Evolutionary conservation across 2,888 invertebrate species (phyloP).

Genomic region (Stenurella melanura): DNA sequence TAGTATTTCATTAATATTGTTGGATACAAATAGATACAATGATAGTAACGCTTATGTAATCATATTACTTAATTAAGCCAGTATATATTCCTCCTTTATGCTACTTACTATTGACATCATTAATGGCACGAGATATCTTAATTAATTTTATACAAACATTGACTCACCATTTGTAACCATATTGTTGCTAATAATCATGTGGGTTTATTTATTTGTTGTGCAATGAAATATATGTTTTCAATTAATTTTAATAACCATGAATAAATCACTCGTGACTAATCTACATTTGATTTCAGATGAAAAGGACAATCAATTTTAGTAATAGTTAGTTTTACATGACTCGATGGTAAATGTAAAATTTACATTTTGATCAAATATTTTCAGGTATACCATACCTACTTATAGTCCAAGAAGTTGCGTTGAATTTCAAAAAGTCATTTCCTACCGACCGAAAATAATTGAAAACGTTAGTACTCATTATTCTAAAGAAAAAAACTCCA

Average conservation of each 20-base stretch:
- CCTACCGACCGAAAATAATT: too few relatives aligned
- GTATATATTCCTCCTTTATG: constrained; percentile 6
- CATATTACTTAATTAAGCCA: background rate
- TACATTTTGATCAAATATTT: too few relatives aligned
- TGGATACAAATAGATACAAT: background rate
- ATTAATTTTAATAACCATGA: constrained; percentile 13
- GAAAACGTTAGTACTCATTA: too few relatives aligned
- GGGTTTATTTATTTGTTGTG: constrained; percentile 5
- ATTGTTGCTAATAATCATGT: constrained; percentile 6
- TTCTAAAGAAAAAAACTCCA: too few relatives aligned
- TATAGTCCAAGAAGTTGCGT: too few relatives aligned
- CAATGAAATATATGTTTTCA: constrained; percentile 13
- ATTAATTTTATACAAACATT: constrained; percentile 20
- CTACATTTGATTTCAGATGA: background rate
- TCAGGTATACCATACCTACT: too few relatives aligned
- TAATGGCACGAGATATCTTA: background rate
- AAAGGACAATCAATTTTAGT: background rate
- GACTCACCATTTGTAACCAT: constrained; percentile 1
- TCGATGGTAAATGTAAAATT: too few relatives aligned
- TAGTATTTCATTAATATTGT: background rate
- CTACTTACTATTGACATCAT: background rate
- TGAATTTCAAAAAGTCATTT: too few relatives aligned
- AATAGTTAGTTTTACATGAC: too few relatives aligned
- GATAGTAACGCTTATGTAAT: background rate
- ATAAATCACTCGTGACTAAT: constrained; percentile 1